A percentile compares a stretch with the other conserved stretches of the same genome.
Conservation (phyloP, 2,797 vertebrate species). For the Characodon lateralis region DNA sequence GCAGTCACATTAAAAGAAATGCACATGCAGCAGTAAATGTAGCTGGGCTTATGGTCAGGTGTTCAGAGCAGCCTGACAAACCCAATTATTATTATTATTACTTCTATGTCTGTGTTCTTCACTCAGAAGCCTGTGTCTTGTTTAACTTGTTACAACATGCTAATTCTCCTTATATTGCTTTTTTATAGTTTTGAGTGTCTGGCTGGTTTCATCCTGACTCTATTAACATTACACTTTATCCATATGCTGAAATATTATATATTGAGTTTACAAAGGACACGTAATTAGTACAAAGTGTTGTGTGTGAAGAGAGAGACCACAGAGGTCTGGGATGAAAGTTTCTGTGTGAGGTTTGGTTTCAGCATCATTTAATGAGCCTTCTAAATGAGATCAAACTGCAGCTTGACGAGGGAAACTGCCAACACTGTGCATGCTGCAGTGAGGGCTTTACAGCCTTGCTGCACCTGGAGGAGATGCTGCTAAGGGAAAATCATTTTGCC, state of each 20-base stretch:
- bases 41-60: background rate
- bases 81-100: background rate
- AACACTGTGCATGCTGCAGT: background rate
- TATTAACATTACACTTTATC: too few relatives aligned
- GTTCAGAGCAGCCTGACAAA: background rate
- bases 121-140: too few relatives aligned
- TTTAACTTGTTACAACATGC: background rate
- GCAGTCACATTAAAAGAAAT: background rate
- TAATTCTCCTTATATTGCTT: background rate
- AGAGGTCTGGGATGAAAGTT: slow-evolving; percentile 1
- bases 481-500: background rate
- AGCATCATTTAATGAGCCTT: background rate
- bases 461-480: background rate
- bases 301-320: background rate
- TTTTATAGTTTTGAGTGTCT: background rate
- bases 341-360: background rate
- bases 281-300: background rate
- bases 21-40: slow-evolving; percentile 2
- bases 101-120: too few relatives aligned
- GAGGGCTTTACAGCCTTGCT: background rate
- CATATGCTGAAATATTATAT: background rate
- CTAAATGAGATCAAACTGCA: background rate
- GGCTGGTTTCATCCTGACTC: background rate
- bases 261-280: background rate
- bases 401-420: background rate